A percentile compares a stretch with the other conserved stretches of the same genome.
These are phyloP conservation scores for Apostichopus parvimensis DNA, from an alignment of 35 echinoderm and acorn worm genomes.

Conservation along the genomic window DNA sequence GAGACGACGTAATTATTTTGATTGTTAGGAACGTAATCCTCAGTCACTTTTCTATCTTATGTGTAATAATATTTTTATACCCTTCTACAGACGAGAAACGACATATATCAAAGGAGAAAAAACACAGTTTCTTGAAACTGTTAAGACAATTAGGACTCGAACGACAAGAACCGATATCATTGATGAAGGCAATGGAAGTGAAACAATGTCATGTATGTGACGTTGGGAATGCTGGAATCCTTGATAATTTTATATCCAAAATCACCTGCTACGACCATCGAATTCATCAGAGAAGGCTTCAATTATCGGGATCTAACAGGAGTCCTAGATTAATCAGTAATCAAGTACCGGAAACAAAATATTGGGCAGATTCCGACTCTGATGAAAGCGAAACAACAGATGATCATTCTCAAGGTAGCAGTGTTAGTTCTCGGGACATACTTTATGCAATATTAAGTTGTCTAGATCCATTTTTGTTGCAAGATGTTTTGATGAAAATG, in stretches of 20 bases:
- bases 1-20: no score
- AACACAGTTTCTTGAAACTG: background rate
- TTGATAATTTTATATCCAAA: background rate
- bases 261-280: background rate
- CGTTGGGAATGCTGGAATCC: background rate
- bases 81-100: no score
- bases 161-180: background rate
- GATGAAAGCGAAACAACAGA: background rate
- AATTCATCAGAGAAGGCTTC: background rate
- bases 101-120: background rate
- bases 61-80: no score
- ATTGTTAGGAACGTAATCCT: no score
- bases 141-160: background rate
- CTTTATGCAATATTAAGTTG: background rate
- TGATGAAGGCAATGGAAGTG: background rate
- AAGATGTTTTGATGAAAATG: background rate
- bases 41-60: no score
- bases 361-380: background rate
- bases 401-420: background rate
- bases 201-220: background rate
- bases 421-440: background rate
- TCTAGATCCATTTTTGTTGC: background rate
- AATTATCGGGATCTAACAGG: background rate
- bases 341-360: background rate
- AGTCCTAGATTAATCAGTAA: background rate